These are phyloP conservation scores for Campaea margaritaria DNA, from an alignment of 2,888 invertebrate genomes.

Conservation along the genomic window DNA sequence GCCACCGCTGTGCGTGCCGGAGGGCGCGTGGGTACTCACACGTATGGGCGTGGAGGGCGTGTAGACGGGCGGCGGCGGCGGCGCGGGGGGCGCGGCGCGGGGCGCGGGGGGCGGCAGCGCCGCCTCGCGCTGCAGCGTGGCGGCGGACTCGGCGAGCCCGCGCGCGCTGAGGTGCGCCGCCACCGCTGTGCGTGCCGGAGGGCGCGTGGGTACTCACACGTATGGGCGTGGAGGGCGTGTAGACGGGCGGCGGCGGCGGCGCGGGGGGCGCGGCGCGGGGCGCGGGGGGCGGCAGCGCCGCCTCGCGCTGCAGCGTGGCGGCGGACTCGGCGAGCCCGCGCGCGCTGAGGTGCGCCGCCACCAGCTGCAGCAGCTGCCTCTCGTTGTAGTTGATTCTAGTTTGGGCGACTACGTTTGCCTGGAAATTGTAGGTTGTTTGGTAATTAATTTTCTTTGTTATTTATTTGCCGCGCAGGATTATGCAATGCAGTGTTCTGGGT, in stretches of 20 bases:
- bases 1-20: no score
- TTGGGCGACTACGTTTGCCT: conserved; percentile 98
- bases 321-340: conserved; percentile 92
- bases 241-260: conserved; percentile 82
- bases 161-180: no score
- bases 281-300: conserved; percentile 85
- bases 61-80: conserved; percentile 83
- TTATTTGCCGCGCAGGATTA: no score
- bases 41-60: conserved; percentile 81
- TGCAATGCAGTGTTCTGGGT: no score
- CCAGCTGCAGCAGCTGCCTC: conserved; percentile 95
- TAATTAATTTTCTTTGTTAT: not conserved
- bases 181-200: no score
- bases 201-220: conserved; percentile 62
- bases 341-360: conserved; percentile 93
- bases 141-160: no score
- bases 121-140: conserved; percentile 95
- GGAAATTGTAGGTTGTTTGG: no score
- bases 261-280: conserved; percentile 67
- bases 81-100: conserved; percentile 89
- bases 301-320: conserved; percentile 90
- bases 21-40: conserved; percentile 54
- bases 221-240: conserved; percentile 81
- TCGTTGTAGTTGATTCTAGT: conserved; percentile 98
- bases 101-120: conserved; percentile 91